Percentiles rank a stretch among this genome's conserved stretches.
These are phyloP conservation scores for Diaperis boleti DNA, from an alignment of 2,888 invertebrate genomes.

Conservation along the genomic window DNA sequence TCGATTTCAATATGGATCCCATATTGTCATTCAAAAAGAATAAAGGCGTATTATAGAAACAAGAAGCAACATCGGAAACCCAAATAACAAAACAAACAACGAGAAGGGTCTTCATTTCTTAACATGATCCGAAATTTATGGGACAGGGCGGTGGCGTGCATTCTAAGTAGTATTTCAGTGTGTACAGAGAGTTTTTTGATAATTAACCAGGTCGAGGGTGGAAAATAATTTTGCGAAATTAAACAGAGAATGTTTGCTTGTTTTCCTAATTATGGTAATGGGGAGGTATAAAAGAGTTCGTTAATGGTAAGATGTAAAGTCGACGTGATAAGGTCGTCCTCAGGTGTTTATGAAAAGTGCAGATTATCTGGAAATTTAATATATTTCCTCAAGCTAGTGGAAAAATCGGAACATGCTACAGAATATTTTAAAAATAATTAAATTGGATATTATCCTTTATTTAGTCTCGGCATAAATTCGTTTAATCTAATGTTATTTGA, in stretches of 20 bases:
- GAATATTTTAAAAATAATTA: conserved; percentile 53
- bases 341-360: conserved; percentile 40
- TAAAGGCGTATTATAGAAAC: conserved; percentile 29
- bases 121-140: conserved; percentile 3
- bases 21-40: conserved; percentile 36
- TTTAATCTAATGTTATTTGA: conserved; percentile 37
- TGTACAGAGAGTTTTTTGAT: neutral
- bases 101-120: conserved; percentile 5
- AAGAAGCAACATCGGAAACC: conserved; percentile 3
- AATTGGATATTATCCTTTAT: conserved; percentile 47
- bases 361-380: conserved; percentile 48
- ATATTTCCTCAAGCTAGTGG: conserved; percentile 44
- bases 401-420: conserved; percentile 47
- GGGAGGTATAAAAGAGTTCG: conserved; percentile 29
- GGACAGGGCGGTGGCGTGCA: neutral
- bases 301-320: conserved; percentile 15
- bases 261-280: conserved; percentile 31
- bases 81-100: conserved; percentile 28
- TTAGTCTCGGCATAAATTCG: conserved; percentile 24
- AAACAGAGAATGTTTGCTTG: conserved; percentile 22
- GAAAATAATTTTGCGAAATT: conserved; percentile 26
- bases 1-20: conserved; percentile 39
- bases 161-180: neutral
- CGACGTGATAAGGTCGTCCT: conserved; percentile 31
- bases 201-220: neutral